Percentiles rank a stretch among this genome's conserved stretches.
Evolutionary conservation across 2,888 invertebrate species (phyloP).

Genomic region (Yponomeuta plumbellus): DNA sequence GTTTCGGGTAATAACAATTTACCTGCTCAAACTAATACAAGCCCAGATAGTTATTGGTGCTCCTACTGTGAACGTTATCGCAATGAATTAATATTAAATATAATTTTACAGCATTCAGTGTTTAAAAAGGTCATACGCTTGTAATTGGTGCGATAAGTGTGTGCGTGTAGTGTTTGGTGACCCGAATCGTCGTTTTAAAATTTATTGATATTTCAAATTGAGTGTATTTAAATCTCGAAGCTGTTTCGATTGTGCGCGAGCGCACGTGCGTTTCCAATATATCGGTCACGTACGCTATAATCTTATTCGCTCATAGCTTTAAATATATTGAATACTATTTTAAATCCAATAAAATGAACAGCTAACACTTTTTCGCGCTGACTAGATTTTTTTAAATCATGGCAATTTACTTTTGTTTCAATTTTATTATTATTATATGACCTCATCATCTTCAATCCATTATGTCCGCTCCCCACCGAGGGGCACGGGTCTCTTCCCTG

Average conservation of each 20-base stretch:
- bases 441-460: too few species aligned
- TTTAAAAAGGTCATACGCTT: neutral
- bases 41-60: constrained; percentile 15
- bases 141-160: constrained; percentile 1
- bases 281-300: constrained; percentile 10
- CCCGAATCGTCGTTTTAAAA: neutral
- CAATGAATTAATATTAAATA: neutral
- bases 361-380: neutral
- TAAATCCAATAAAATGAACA: neutral
- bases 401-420: neutral
- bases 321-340: constrained; percentile 4
- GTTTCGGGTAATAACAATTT: constrained; percentile 52
- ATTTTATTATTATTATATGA: too few species aligned
- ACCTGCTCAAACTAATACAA: constrained; percentile 40
- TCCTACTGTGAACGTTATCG: neutral
- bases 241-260: constrained; percentile 3
- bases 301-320: neutral
- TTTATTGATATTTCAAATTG: neutral
- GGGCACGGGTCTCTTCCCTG: too few species aligned
- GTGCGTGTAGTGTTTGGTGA: neutral
- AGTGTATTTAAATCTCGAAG: neutral
- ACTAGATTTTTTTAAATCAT: neutral
- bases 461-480: too few species aligned
- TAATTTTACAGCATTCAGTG: neutral
- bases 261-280: constrained; percentile 5